Evolutionary conservation across 2,888 invertebrate genomes (phyloP), one percentile per base, ranked within the genome.

Genomic region (Rhynchonema sp.): DNA sequence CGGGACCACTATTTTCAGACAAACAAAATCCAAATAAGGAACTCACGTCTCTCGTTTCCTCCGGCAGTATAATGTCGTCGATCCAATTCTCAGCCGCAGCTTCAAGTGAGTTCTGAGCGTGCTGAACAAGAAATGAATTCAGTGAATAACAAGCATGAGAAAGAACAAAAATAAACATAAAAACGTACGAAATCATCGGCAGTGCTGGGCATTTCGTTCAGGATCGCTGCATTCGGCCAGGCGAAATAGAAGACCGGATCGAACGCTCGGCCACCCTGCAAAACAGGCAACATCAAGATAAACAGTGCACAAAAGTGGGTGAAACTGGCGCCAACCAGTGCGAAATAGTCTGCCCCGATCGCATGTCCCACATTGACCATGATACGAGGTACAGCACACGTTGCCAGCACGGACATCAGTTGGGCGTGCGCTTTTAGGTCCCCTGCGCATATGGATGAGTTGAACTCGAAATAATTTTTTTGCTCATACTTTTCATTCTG

Each of bases 271-370:
- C 56, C 56, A 17, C 56, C 29, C 60, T 60, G 56, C 30, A 60
- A 60, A 52, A n/a, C n/a, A 38, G 38, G 9, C 38, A 38, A 38
- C 17, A 38, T 17, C 38, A 6, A 13, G 9, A 6, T 17, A 13
- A 38, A 17, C 38, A 6, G 38, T 38, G 38, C 17, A 17, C 38
- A 38, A 38, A 38, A n/a, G n/a, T n/a, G n/a, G n/a, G n/a, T n/a
- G n/a, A n/a, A n/a, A n/a, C n/a, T n/a, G n/a, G n/a, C n/a, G n/a
- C 60, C 2, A 25, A 60, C 60, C 46, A 60, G 20, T 20, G 57
- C 52, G 20, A 60, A 26, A 46, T 55, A 38, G 25, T 60, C 60
- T 17, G 30, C 27, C 1, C 60, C 60, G 20, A 20, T 3, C 13
- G n/a, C 26, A n/a, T 25, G 53, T 2, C 60, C 60, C 3, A 57